Evolutionary conservation across 2,797 vertebrate species (phyloP).

Genomic region (Diplodus puntazzo): DNA sequence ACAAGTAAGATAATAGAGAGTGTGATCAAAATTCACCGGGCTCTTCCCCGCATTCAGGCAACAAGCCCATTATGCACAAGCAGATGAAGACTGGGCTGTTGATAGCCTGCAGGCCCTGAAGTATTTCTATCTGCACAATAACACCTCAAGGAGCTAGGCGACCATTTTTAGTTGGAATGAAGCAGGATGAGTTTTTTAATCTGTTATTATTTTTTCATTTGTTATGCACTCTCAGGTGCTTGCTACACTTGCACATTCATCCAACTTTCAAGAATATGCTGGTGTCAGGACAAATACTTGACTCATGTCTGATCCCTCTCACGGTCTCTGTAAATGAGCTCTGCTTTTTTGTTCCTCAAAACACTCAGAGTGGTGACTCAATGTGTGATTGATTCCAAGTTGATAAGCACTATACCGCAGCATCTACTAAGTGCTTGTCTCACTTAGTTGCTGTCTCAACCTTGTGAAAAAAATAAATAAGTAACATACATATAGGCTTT

Average conservation of each 20-base stretch:
- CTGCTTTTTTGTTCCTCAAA: constrained; percentile 33
- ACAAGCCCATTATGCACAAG: constrained; percentile 66
- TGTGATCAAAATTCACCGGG: constrained; percentile 67
- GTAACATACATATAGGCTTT: neutral
- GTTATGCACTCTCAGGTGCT: constrained; percentile 10
- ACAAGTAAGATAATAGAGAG: constrained; percentile 60
- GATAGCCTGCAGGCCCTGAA: constrained; percentile 42
- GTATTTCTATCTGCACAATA: constrained; percentile 37
- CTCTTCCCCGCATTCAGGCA: constrained; percentile 58
- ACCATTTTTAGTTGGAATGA: constrained; percentile 35
- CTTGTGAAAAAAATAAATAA: neutral
- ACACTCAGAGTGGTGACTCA: constrained; percentile 27
- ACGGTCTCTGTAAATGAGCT: constrained; percentile 33
- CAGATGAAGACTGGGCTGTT: constrained; percentile 37
- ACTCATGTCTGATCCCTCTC: constrained; percentile 29
- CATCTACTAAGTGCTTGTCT: constrained; percentile 31
- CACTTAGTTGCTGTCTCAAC: constrained; percentile 18
- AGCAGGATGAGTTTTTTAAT: constrained; percentile 25
- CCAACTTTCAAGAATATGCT: constrained; percentile 44
- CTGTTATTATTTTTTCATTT: constrained; percentile 34
- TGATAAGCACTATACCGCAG: constrained; percentile 28
- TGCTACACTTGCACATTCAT: constrained; percentile 42
- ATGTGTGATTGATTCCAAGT: constrained; percentile 39
- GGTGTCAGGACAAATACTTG: constrained; percentile 39
- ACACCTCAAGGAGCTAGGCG: constrained; percentile 44